Base-by-base conservation (phyloP, 2,888 invertebrate genomes). In the Drosophila kambysellisi region DNA sequence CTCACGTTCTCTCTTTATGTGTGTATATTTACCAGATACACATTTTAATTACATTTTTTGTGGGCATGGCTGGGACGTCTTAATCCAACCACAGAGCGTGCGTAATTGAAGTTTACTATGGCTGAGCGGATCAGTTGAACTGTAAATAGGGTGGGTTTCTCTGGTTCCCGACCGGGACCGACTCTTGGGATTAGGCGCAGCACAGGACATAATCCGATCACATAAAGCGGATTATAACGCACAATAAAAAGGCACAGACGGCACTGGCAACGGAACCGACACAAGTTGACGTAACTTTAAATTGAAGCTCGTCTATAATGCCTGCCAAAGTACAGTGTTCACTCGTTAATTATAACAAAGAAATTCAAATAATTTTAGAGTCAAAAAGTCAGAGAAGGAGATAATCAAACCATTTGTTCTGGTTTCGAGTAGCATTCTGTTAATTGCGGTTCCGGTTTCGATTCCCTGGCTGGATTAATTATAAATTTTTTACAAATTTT, bases 131-230 rank as follows among this genome's bases (percentile, higher is more conserved):
- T 85, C 89, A 84, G 78, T 76, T 76, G 62, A 76, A 70, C 70
- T 65, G 58, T 53, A 20, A 65, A 46, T 62, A 63, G 67, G 65
- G 53, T 37, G 70, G 15, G 29, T 11, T 4, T 35, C 17, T 8
- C 20, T 0, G n/a, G 15, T 15, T 33, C 35, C 37, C 17, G 20
- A 25, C 8, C 15, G 46, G 46, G 17, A 54, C 33, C 35, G 17
- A 8, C 29, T 33, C 74, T 54, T n/a, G 78, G 73, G 80, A 87
- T 89, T 86, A 87, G 88, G 86, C 65, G 70, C 82, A 69, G 69
- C 79, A 83, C 82, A 80, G 88, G 89, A 82, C 81, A 89, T 90
- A 90, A 88, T 88, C 88, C 87, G 87, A 89, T 88, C 87, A 88
- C 78, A 83, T 83, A 88, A 89, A 86, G 83, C 81, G 86, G 91